Conservation (phyloP, 2,888 invertebrate genomes). For the Vesta saturnalis region DNA sequence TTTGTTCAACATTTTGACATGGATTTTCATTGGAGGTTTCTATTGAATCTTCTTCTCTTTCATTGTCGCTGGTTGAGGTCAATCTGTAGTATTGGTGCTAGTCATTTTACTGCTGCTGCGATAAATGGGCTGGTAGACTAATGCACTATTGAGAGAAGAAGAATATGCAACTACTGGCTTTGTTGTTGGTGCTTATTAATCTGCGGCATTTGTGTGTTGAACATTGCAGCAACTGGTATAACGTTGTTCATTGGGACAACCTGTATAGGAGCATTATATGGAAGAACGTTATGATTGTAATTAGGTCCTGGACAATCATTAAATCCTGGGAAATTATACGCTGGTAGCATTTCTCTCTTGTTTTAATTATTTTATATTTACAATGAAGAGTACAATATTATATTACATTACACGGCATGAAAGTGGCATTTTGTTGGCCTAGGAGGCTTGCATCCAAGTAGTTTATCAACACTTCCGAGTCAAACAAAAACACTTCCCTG, state of each 20-base stretch:
- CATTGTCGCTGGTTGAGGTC: slow-evolving; percentile 15
- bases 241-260: too few relatives aligned
- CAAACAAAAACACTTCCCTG: too few relatives aligned
- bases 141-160: neutral
- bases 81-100: slow-evolving; percentile 9
- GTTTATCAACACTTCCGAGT: too few relatives aligned
- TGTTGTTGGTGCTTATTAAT: neutral
- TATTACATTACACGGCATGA: too few relatives aligned
- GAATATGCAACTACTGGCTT: neutral
- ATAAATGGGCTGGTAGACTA: neutral
- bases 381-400: too few relatives aligned
- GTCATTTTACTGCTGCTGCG: slow-evolving; percentile 10
- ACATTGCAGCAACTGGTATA: too few relatives aligned
- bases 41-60: slow-evolving; percentile 14
- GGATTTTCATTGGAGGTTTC: slow-evolving; percentile 4
- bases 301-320: slow-evolving; percentile 4
- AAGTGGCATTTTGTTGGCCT: too few relatives aligned
- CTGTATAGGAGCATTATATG: neutral
- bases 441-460: too few relatives aligned
- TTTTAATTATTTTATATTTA: neutral
- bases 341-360: slow-evolving; percentile 3
- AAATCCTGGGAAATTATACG: slow-evolving; percentile 9
- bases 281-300: slow-evolving; percentile 1
- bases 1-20: slow-evolving; percentile 19
- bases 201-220: too few relatives aligned